A percentile compares a stretch with the other conserved stretches of the same genome.
Evolutionary conservation across 2,113 vertebrate species (phyloP).

Genomic region (Mola mola): DNA sequence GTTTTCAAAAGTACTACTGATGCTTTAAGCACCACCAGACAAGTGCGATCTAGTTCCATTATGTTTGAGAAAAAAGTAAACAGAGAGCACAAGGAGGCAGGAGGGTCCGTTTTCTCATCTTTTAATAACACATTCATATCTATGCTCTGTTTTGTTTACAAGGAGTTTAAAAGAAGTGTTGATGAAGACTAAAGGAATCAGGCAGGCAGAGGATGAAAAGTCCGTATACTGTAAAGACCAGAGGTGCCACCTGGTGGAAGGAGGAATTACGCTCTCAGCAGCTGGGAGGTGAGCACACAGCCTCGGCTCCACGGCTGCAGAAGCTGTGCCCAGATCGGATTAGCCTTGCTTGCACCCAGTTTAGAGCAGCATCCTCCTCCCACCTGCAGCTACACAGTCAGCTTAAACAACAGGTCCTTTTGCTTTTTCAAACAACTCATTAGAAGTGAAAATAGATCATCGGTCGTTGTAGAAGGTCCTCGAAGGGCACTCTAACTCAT

Average conservation of each 20-base stretch:
- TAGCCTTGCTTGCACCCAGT: neutral
- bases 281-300: neutral
- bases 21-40: neutral
- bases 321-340: conserved; percentile 20
- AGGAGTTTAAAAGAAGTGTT: conserved; percentile 85
- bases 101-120: conserved; percentile 77
- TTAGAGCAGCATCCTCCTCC: conserved; percentile 37
- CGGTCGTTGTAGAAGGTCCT: conserved; percentile 71
- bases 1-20: too few species aligned
- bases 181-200: conserved; percentile 82
- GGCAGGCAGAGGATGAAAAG: conserved; percentile 81
- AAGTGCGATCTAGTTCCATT: too few species aligned
- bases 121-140: conserved; percentile 88
- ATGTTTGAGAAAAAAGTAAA: too few species aligned
- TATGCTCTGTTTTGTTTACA: conserved; percentile 87
- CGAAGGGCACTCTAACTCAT: conserved; percentile 70
- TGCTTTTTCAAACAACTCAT: conserved; percentile 69
- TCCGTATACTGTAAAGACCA: conserved; percentile 78
- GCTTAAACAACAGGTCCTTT: conserved; percentile 77
- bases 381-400: conserved; percentile 58
- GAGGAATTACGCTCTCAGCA: neutral
- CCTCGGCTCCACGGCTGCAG: neutral
- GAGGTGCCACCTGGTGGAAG: conserved; percentile 56
- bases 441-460: conserved; percentile 69
- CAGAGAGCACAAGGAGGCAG: conserved; percentile 28